Percentiles rank a stretch among this genome's conserved stretches.
Conservation (phyloP, 2,113 vertebrate genomes). For the Epinephelus fuscoguttatus region DNA sequence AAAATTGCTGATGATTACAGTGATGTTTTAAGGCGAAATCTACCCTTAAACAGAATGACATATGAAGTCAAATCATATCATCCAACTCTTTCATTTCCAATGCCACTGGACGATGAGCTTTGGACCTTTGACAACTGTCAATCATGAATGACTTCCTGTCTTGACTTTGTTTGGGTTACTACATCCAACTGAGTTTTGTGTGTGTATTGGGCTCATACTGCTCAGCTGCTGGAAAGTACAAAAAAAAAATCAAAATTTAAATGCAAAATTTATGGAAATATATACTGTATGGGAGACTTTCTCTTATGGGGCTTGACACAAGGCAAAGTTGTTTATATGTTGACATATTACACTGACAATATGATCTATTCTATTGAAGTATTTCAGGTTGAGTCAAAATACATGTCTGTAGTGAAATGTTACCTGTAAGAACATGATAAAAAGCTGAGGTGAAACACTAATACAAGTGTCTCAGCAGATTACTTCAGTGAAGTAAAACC, state of each 20-base stretch:
- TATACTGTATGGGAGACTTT: not conserved
- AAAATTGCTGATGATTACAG: not conserved
- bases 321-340: not conserved
- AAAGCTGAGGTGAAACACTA: not conserved
- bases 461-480: not conserved
- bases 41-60: too few relatives aligned
- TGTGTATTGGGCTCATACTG: not conserved
- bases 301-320: too few relatives aligned
- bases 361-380: not conserved
- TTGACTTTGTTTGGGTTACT: not conserved
- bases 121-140: not conserved
- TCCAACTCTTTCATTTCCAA: not conserved
- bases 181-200: conserved; percentile 11
- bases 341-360: not conserved
- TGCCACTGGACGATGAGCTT: not conserved
- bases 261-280: not conserved
- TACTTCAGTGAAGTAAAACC: not conserved
- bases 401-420: not conserved
- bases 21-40: not conserved
- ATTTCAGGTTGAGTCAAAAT: not conserved
- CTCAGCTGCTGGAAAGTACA: not conserved
- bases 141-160: not conserved
- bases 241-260: not conserved
- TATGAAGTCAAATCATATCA: too few relatives aligned
- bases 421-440: not conserved